A percentile compares a stretch with the other conserved stretches of the same genome.
phyloP scores from a whole-genome alignment of 2,113 vertebrate genomes.

The Cebidichthys violaceus region DNA sequence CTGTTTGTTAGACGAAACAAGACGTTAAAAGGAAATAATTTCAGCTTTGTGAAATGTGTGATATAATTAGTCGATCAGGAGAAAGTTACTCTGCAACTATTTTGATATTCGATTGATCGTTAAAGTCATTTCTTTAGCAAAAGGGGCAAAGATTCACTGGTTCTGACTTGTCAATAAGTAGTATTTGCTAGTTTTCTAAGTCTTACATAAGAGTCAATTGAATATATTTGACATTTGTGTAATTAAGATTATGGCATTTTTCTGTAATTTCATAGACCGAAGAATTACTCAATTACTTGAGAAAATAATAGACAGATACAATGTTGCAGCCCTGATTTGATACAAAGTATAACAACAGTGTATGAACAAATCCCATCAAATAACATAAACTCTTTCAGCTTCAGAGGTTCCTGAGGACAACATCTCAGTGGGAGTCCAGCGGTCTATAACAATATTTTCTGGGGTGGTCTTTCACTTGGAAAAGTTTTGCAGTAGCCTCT shows the following conservation, averaged over 20 bases:
- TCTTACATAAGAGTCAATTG: neutral
- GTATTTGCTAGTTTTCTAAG: neutral
- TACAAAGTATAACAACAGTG: neutral
- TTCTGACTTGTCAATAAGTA: neutral
- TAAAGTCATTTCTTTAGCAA: neutral
- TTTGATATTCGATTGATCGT: neutral
- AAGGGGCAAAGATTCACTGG: neutral
- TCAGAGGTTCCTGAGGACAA: neutral
- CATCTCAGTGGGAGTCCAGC: conserved; percentile 7
- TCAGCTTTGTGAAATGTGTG: neutral
- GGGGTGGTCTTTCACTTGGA: conserved; percentile 57
- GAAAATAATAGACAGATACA: neutral
- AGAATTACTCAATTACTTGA: neutral
- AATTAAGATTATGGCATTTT: neutral
- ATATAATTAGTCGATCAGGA: neutral
- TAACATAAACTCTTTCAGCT: neutral
- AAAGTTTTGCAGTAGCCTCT: conserved; percentile 51
- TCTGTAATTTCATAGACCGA: neutral
- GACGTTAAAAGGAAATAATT: neutral
- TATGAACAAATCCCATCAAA: neutral
- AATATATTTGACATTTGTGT: neutral
- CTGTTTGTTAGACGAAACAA: neutral
- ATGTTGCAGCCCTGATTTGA: neutral
- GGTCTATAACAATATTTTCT: conserved; percentile 38
- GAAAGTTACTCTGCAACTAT: neutral